Evolutionary conservation across 2,113 vertebrate genomes (phyloP).

Genomic region (Agapornis roseicollis): DNA sequence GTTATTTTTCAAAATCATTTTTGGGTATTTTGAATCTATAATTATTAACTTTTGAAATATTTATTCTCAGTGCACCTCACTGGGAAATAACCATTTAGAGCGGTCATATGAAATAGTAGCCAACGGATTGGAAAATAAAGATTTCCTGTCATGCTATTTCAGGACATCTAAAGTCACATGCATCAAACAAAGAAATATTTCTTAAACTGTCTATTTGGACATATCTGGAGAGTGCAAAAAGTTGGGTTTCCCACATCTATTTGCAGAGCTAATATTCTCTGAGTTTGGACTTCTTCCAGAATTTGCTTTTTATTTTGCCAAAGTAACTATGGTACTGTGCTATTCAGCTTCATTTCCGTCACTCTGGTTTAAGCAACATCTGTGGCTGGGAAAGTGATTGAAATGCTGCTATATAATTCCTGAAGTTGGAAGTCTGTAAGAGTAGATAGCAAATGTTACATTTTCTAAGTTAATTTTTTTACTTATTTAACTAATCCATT

Average conservation of each 20-base stretch:
- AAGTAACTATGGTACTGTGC: not conserved
- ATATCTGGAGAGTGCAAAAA: not conserved
- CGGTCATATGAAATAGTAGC: not conserved
- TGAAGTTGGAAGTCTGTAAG: not conserved
- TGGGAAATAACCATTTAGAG: constrained; percentile 5
- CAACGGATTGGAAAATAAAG: constrained; percentile 7
- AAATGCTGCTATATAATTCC: not conserved
- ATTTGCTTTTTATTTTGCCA: not conserved
- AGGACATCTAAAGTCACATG: not conserved
- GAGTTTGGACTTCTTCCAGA: not conserved
- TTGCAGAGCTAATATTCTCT: not conserved
- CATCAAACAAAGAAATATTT: constrained; percentile 1
- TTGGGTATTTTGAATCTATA: constrained; percentile 1
- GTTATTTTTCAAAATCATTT: not conserved
- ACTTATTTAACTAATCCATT: not conserved
- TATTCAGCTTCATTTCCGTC: not conserved
- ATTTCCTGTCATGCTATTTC: not conserved
- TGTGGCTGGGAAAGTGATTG: not conserved
- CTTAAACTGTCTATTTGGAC: not conserved
- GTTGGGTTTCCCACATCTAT: constrained; percentile 28
- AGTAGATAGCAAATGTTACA: not conserved
- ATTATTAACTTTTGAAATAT: constrained; percentile 31
- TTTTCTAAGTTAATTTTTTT: not conserved
- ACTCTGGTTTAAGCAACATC: not conserved
- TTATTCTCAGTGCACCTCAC: not conserved